These are phyloP conservation scores for Plectus sambesii DNA, from an alignment of 1,140 invertebrate species.

Conservation along the genomic window DNA sequence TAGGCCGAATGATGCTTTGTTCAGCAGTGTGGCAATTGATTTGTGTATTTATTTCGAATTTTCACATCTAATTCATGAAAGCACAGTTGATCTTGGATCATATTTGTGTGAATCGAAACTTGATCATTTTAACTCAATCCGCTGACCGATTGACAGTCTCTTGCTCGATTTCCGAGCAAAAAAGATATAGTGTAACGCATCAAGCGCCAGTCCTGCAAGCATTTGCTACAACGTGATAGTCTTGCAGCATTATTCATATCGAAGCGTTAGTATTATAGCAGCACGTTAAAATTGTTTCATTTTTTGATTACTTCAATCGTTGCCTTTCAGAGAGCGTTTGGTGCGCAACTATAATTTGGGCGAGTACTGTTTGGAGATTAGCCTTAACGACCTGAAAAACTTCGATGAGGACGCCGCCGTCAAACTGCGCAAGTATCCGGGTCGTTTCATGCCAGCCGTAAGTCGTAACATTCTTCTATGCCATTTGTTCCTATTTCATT, in stretches of 20 bases:
- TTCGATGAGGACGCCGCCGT: constrained; percentile 89
- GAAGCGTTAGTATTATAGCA: constrained; percentile 15
- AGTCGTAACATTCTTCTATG: constrained; percentile 20
- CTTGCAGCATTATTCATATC: constrained; percentile 9
- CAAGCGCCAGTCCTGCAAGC: too few relatives aligned
- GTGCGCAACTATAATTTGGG: constrained; percentile 84
- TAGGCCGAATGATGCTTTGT: too few relatives aligned
- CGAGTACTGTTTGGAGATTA: constrained; percentile 80
- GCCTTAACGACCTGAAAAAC: constrained; percentile 80
- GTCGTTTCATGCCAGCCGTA: constrained; percentile 76
- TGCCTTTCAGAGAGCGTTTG: constrained; percentile 66
- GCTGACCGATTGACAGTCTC: too few relatives aligned
- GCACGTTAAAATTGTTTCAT: not conserved
- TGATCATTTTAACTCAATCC: too few relatives aligned
- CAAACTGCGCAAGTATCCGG: constrained; percentile 77
- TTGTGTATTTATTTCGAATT: too few relatives aligned
- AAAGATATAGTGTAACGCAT: too few relatives aligned
- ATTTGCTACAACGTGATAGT: too few relatives aligned
- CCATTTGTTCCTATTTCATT: not conserved
- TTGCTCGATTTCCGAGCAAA: too few relatives aligned
- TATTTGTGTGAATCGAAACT: too few relatives aligned
- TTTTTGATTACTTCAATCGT: constrained; percentile 6
- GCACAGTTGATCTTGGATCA: too few relatives aligned
- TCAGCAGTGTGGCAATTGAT: too few relatives aligned
- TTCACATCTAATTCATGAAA: too few relatives aligned